Conservation (phyloP, 2,888 invertebrate genomes). For the Spatulosminthurus flaviceps region DNA sequence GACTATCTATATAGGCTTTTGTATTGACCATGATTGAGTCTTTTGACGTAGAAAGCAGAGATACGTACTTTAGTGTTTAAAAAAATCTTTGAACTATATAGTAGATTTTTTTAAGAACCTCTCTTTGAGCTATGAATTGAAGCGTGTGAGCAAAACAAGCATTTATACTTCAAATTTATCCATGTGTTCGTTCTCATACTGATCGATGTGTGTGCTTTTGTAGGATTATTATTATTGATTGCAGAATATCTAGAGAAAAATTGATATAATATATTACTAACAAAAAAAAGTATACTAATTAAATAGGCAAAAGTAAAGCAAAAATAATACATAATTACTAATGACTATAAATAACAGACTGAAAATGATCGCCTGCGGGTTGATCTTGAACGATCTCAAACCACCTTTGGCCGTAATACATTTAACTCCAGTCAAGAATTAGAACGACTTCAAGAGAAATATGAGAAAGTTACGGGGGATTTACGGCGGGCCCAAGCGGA, state of each 20-base stretch:
- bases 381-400: conserved; percentile 84
- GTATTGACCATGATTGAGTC: too few species aligned
- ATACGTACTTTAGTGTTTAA: too few species aligned
- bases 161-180: too few species aligned
- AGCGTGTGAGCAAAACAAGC: too few species aligned
- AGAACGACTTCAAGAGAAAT: conserved; percentile 71
- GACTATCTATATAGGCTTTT: too few species aligned
- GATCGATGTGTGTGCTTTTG: too few species aligned
- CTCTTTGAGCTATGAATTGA: too few species aligned
- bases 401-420: conserved; percentile 83
- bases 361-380: conserved; percentile 73
- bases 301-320: neutral
- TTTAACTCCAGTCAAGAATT: conserved; percentile 81
- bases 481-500: conserved; percentile 88
- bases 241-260: neutral
- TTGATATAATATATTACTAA: neutral
- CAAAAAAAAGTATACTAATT: neutral
- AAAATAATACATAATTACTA: conserved; percentile 20
- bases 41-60: too few species aligned
- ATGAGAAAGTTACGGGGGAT: conserved; percentile 85
- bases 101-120: too few species aligned
- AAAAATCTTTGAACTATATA: too few species aligned
- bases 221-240: neutral
- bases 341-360: conserved; percentile 54
- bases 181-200: too few species aligned